Percentiles rank a stretch among this genome's conserved stretches.
phyloP scores from a whole-genome alignment of 2,113 vertebrate genomes.

The Ranitomeya imitator region DNA sequence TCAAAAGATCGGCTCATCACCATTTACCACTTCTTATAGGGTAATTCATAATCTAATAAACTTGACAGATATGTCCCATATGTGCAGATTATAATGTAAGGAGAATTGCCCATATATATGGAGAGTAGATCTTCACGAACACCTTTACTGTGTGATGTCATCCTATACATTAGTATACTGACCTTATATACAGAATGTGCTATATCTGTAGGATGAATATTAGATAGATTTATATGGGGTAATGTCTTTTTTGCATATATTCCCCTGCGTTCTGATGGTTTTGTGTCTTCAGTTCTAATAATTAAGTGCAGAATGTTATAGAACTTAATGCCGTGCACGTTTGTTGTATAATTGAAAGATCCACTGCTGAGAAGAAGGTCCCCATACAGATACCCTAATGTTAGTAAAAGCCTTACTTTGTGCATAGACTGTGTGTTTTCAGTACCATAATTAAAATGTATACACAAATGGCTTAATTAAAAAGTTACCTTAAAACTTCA shows the following conservation, averaged over 20 bases:
- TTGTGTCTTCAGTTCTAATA: not conserved
- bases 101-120: not conserved
- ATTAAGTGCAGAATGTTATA: not conserved
- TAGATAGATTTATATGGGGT: not conserved
- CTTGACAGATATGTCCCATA: not conserved
- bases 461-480: slow-evolving; percentile 20
- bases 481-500: slow-evolving; percentile 12
- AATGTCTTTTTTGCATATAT: not conserved
- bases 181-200: not conserved
- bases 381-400: not conserved
- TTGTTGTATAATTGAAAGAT: slow-evolving; percentile 35
- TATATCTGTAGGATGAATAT: not conserved
- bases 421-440: not conserved
- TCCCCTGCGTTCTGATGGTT: not conserved
- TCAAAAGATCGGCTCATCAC: too few relatives aligned
- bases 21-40: not conserved
- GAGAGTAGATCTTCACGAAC: not conserved
- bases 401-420: slow-evolving; percentile 5
- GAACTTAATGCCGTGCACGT: slow-evolving; percentile 5
- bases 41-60: not conserved
- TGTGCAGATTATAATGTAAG: not conserved
- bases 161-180: not conserved
- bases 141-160: not conserved
- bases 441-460: slow-evolving; percentile 5
- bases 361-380: slow-evolving; percentile 5